These are phyloP conservation scores for Leguminivora glycinivorella DNA, from an alignment of 1,140 invertebrate species.

Conservation along the genomic window DNA sequence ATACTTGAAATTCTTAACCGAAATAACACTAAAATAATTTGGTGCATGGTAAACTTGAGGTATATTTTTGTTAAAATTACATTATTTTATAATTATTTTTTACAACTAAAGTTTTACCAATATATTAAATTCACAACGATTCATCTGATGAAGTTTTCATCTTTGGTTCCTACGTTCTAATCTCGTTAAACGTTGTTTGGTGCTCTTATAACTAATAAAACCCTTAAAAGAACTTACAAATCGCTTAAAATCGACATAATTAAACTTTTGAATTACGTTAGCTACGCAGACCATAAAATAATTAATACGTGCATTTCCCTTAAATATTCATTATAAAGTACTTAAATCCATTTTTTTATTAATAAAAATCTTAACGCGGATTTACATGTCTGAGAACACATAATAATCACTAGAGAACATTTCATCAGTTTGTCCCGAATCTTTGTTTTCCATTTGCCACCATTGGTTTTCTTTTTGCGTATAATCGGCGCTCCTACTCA, in stretches of 20 bases:
- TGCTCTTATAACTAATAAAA: slow-evolving; percentile 51
- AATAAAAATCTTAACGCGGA: slow-evolving; percentile 24
- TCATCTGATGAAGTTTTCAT: slow-evolving; percentile 75
- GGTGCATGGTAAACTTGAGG: slow-evolving; percentile 78
- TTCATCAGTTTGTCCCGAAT: slow-evolving; percentile 53
- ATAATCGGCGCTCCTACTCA: slow-evolving; percentile 43
- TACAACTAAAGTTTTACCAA: slow-evolving; percentile 48
- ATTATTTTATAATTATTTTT: slow-evolving; percentile 34
- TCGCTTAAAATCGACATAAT: slow-evolving; percentile 28
- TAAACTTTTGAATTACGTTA: slow-evolving; percentile 26
- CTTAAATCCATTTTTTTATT: background rate
- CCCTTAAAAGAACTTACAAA: slow-evolving; percentile 24
- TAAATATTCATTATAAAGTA: background rate
- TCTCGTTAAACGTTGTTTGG: slow-evolving; percentile 61
- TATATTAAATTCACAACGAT: slow-evolving; percentile 63
- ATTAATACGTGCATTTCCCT: background rate
- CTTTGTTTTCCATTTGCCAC: slow-evolving; percentile 56
- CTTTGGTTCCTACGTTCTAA: slow-evolving; percentile 71
- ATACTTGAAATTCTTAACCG: slow-evolving; percentile 54
- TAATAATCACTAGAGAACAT: slow-evolving; percentile 66
- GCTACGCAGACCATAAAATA: slow-evolving; percentile 19
- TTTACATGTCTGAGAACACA: slow-evolving; percentile 53
- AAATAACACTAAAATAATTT: slow-evolving; percentile 70
- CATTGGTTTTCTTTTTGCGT: slow-evolving; percentile 66
- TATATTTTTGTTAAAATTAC: slow-evolving; percentile 56